These are phyloP conservation scores for Augiades crinisus DNA, from an alignment of 2,888 invertebrate species.

Conservation along the genomic window DNA sequence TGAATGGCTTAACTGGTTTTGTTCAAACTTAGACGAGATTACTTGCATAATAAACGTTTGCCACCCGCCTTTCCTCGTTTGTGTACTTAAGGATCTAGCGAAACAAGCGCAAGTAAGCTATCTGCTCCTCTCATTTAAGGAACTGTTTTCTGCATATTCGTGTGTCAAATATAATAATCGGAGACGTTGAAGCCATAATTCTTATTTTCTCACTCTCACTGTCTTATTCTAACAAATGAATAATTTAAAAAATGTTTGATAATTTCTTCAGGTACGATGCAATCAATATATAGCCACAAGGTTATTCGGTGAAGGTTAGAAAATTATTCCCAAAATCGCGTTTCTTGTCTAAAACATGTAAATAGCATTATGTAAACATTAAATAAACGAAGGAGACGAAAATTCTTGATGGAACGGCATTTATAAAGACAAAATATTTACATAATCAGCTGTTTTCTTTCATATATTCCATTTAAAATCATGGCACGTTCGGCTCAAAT, in stretches of 20 bases:
- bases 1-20: conserved; percentile 20
- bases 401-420: conserved; percentile 19
- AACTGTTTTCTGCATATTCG: background rate
- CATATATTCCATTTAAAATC: conserved; percentile 28
- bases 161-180: background rate
- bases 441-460: conserved; percentile 32
- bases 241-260: too few relatives aligned
- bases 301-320: too few relatives aligned
- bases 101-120: conserved; percentile 7
- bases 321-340: too few relatives aligned
- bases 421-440: conserved; percentile 30
- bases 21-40: conserved; percentile 12
- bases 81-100: conserved; percentile 4
- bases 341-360: background rate
- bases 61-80: background rate
- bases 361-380: conserved; percentile 16
- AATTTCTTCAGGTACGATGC: too few relatives aligned
- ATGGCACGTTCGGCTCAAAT: conserved; percentile 24
- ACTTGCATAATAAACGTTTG: conserved; percentile 12
- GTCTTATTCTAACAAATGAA: too few relatives aligned
- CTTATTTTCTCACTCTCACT: background rate
- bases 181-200: too few relatives aligned
- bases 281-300: too few relatives aligned
- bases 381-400: conserved; percentile 21
- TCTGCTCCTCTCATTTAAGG: conserved; percentile 1